Evolutionary conservation across 2,797 vertebrate genomes (phyloP), one percentile per base, ranked within the genome.

Genomic region (Sebastes iracundus): DNA sequence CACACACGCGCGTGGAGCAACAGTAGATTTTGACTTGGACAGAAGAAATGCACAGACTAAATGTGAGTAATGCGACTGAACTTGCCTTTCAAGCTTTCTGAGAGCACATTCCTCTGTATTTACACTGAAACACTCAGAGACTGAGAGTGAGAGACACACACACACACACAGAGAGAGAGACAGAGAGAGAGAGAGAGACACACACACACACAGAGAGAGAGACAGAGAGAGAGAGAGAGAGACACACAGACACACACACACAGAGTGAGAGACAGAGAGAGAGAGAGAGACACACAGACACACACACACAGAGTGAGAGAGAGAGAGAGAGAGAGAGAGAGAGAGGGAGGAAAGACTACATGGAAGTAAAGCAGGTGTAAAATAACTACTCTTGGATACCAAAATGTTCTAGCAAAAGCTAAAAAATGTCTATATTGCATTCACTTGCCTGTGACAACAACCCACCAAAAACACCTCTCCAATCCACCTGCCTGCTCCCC

Each of bases 21-120:
- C 86, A 84, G 80, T 71, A 56, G 33, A 80, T 79, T 52, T 72
- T 4, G 14, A 66, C 30, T 59, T 67, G 13, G 56, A 65, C 52
- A 18, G 11, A 18, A 70, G 16, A 80, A 77, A 84, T 80, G 58
- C 72, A 58, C 59, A 65, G 12, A 72, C 14, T 60, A 63, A 81
- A 85, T 81, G 79, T 60, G 83, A 84, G 79, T 68, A 78, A 88
- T 89, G 84, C 78, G 11, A 85, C 90, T 88, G n/a, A 92, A 91
- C 92, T 90, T 81, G 86, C 77, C 80, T 87, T 80, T 85, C 87
- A 78, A 81, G 87, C 83, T 85, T 79, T 52, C 67, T 38, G 35
- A 35, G 55, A 71, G 69, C 80, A 86, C 87, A 91, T 91, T 92
- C 83, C 84, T 72, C 59, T 74, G 83, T 77, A 85, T 89, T 90